A percentile compares a stretch with the other conserved stretches of the same genome.
phyloP scores from a whole-genome alignment of 2,797 vertebrate species.

The Lophius americanus region DNA sequence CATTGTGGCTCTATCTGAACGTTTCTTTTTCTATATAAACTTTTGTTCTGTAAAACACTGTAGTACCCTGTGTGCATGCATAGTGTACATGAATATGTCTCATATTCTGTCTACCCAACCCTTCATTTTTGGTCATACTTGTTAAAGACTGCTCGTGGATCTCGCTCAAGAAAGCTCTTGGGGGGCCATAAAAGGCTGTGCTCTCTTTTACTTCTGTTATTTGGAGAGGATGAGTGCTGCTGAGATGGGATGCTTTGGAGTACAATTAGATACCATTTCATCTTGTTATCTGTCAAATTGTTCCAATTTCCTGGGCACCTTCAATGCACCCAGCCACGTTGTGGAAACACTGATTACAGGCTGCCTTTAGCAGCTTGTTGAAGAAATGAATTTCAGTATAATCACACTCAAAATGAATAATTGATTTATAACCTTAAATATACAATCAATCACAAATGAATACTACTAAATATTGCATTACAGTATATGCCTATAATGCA shows the following conservation, averaged over 20 bases:
- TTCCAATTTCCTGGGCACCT: constrained; percentile 68
- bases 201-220: constrained; percentile 33
- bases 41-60: background rate
- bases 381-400: constrained; percentile 36
- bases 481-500: constrained; percentile 6
- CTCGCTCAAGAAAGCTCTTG: constrained; percentile 30
- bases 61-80: background rate
- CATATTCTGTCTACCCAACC: constrained; percentile 5
- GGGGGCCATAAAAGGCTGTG: constrained; percentile 21
- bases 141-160: constrained; percentile 32
- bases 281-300: constrained; percentile 67
- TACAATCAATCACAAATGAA: constrained; percentile 2
- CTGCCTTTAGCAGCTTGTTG: constrained; percentile 19
- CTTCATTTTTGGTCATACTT: constrained; percentile 14
- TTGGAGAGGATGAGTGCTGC: constrained; percentile 45
- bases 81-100: background rate
- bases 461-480: constrained; percentile 1
- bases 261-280: constrained; percentile 68
- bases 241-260: constrained; percentile 51
- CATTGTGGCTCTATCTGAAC: background rate
- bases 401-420: constrained; percentile 27
- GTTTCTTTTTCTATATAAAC: background rate
- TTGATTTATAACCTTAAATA: constrained; percentile 36
- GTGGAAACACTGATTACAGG: constrained; percentile 56
- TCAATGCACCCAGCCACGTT: constrained; percentile 37